These are phyloP conservation scores for Chauna torquata DNA, from an alignment of 2,113 vertebrate genomes.

Conservation along the genomic window DNA sequence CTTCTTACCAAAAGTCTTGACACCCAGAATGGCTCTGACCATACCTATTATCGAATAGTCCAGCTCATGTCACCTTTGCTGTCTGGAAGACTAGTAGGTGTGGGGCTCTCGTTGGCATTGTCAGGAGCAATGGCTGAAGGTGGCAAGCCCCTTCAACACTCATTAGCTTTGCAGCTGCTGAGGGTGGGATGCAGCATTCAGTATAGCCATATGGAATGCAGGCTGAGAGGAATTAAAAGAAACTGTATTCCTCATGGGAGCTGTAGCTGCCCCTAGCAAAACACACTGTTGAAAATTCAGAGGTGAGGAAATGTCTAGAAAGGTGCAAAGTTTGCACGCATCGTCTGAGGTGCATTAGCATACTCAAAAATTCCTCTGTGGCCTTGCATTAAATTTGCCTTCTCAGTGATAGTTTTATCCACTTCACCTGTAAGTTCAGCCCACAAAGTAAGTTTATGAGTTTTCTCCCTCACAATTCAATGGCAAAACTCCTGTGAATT, in stretches of 20 bases:
- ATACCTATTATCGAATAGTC: background rate
- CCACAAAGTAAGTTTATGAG: rapidly evolving
- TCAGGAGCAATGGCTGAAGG: background rate
- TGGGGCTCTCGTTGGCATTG: background rate
- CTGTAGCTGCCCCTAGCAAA: background rate
- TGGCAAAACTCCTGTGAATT: background rate
- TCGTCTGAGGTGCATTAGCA: background rate
- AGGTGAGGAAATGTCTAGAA: background rate
- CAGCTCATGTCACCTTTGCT: background rate
- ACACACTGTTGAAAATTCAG: background rate
- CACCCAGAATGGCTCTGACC: background rate
- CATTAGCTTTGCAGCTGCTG: background rate
- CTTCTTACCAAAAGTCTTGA: background rate
- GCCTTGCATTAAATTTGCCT: background rate
- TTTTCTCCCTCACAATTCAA: background rate
- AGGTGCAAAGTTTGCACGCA: background rate
- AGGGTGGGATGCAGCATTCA: background rate
- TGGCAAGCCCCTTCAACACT: slow-evolving; percentile 8
- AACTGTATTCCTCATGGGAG: background rate
- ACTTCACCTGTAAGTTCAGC: background rate
- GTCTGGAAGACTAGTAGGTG: background rate
- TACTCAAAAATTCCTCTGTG: background rate
- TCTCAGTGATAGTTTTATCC: background rate
- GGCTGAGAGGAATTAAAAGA: background rate
- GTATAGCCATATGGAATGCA: background rate